Evolutionary conservation across 2,113 vertebrate genomes (phyloP), one percentile per base, ranked within the genome.

Genomic region (Cavia porcellus): DNA sequence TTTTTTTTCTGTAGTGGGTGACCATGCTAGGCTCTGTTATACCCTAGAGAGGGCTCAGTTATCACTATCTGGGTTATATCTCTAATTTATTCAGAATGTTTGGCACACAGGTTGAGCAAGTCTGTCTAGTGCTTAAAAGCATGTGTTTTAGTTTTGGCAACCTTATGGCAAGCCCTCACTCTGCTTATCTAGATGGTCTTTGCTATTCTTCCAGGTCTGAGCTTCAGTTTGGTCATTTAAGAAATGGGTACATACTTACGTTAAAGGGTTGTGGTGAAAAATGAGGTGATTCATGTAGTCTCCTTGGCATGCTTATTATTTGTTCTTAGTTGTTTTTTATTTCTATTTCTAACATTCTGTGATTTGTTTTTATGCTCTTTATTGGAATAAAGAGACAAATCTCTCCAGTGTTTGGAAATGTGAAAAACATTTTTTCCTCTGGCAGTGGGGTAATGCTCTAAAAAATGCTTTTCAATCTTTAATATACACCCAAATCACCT

Each of bases 371-470:
- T 25, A 12, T 77, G 47, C 61, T 13, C 64, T 24, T 86, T 30
- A 92, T 0, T 89, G 74, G 87, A 92, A 70, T 61, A 66, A 75
- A 38, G 13, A 68, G n/a, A 70, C 64, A 81, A 90, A 62, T 7
- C 30, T 86, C 95, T 88, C 79, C 35, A 45, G 42, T 91, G n/a
- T 95, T 77, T n/a, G 84, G 30, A 42, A 90, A 87, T 62, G 19
- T 47, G 61, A 85, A 55, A 52, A 92, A 38, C 17, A 3, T 77
- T 68, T 77, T 57, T 7, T 45, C 35, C 68, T n/a, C 7, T 35
- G 64, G 30, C 35, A 62, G 42, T 8, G 19, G 25, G 25, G 32
- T 24, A 42, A 17, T 47, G 22, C 42, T 92, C 50, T 94, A 20
- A 59, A 74, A 57, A 72, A 64, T 85, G 14, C 24, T 85, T 64